Base-by-base conservation (phyloP, 2,113 vertebrate genomes). In the Anolis sagrei region DNA sequence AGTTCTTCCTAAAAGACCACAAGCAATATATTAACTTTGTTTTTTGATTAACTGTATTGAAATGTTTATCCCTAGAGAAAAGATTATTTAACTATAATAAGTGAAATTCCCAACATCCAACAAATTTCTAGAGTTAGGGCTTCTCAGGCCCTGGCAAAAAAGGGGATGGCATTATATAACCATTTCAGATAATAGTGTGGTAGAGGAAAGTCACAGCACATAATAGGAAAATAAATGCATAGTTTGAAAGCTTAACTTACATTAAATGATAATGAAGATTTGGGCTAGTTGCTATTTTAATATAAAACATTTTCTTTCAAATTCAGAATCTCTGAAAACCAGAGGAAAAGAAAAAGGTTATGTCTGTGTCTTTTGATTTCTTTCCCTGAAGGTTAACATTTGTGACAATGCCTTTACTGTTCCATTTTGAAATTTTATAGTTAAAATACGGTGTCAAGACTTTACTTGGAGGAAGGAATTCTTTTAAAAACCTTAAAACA, bases 241-340 rank as follows among this genome's bases (percentile, higher is more conserved):
- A 8, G 58, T 6, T 21, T 86, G 5, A 88, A 91, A 73, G 76
- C 14, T 78, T 0, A 0, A n/a, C 51, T 84, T 44, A 1, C 1
- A 75, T 89, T 34, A 84, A 77, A 0, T 1, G 0, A 10, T 54
- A 73, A 1, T 9, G 1, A 81, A 87, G 44, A 66, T 32, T 18
- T 39, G 0, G 39, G 39, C 79, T 69, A 81, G 1, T 39, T 23
- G 83, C 1, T 0, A 54, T 80, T 83, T 76, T 77, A 76, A 54
- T 82, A 2, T 61, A 92, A 91, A 76, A 44, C 13, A 39, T 75
- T 48, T 13, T 78, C 58, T 86, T 2, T 69, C 68, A 76, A 64
- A 84, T 44, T 5, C 23, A 74, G 48, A 81, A 88, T 83, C 48
- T 48, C 64, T 61, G 23, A 68, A 54, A 81, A 70, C 72, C 11